Percentiles rank a stretch among this genome's conserved stretches.
Conservation (phyloP, 1,140 invertebrate genomes). For the Drosophila gunungcola region DNA sequence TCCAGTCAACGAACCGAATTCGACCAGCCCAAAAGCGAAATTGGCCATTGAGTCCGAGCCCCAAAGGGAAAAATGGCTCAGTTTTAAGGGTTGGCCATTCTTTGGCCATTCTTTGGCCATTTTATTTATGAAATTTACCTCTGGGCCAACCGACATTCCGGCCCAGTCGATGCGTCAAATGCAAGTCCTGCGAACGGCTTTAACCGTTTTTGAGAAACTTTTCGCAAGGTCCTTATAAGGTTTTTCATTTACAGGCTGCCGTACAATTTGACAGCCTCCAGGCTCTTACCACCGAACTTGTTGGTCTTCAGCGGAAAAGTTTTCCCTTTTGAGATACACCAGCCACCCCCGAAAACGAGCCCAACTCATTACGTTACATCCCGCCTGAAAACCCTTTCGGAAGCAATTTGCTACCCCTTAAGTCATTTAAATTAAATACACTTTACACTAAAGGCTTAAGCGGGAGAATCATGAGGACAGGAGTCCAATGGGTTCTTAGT, state of each 20-base stretch:
- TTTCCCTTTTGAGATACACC: constrained; percentile 9
- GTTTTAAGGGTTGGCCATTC: constrained; percentile 28
- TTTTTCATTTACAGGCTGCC: constrained; percentile 2
- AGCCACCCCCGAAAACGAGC: constrained; percentile 15
- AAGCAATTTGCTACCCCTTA: constrained; percentile 51
- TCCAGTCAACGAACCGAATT: constrained; percentile 70
- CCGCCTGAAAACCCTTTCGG: neutral
- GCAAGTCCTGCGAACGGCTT: constrained; percentile 25
- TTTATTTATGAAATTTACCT: constrained; percentile 39
- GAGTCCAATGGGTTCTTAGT: constrained; percentile 9
- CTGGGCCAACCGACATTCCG: constrained; percentile 1
- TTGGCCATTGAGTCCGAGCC: constrained; percentile 37
- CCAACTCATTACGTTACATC: constrained; percentile 37
- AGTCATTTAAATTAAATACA: constrained; percentile 81
- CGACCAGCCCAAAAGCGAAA: constrained; percentile 43
- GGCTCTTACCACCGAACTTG: constrained; percentile 39
- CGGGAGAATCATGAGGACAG: constrained; percentile 42
- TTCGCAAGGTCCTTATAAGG: constrained; percentile 17
- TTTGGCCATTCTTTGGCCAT: constrained; percentile 1
- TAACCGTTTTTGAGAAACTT: constrained; percentile 41
- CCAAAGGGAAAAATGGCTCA: neutral
- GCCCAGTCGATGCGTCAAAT: constrained; percentile 39
- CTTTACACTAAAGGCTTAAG: constrained; percentile 62
- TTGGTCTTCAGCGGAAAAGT: constrained; percentile 46
- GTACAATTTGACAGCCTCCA: constrained; percentile 46